These are phyloP conservation scores for Drosophila serrata DNA, from an alignment of 1,140 invertebrate genomes.

Conservation along the genomic window DNA sequence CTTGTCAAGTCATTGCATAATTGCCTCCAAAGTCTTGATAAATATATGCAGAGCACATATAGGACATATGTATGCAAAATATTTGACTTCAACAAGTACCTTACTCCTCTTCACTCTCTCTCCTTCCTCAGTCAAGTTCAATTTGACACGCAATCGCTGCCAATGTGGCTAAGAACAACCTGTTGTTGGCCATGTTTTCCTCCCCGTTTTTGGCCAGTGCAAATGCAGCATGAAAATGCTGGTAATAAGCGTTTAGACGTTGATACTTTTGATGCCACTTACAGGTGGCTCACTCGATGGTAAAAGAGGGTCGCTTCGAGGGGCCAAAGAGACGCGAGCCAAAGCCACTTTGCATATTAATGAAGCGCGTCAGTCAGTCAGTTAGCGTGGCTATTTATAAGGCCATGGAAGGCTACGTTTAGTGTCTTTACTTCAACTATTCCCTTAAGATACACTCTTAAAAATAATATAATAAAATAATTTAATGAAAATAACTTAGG, in stretches of 20 bases:
- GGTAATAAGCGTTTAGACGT: conserved; percentile 79
- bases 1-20: conserved; percentile 23
- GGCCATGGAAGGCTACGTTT: conserved; percentile 17
- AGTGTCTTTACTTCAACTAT: background rate
- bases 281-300: conserved; percentile 21
- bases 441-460: background rate
- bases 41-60: conserved; percentile 38
- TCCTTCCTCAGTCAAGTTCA: conserved; percentile 50
- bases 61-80: conserved; percentile 20
- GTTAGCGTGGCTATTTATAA: conserved; percentile 62
- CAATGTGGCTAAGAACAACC: conserved; percentile 48
- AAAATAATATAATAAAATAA: background rate
- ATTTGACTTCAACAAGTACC: conserved; percentile 66
- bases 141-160: conserved; percentile 77
- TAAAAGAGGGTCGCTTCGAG: background rate
- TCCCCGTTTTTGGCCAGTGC: conserved; percentile 23
- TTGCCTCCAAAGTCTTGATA: conserved; percentile 19
- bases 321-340: conserved; percentile 3
- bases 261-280: conserved; percentile 59
- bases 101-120: conserved; percentile 14
- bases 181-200: conserved; percentile 60
- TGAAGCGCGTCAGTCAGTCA: conserved; percentile 63
- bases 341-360: conserved; percentile 78
- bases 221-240: conserved; percentile 78
- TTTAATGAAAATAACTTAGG: no score